A percentile compares a stretch with the other conserved stretches of the same genome.
phyloP scores from a whole-genome alignment of 2,797 vertebrate species.

The Sebastes dallii region DNA sequence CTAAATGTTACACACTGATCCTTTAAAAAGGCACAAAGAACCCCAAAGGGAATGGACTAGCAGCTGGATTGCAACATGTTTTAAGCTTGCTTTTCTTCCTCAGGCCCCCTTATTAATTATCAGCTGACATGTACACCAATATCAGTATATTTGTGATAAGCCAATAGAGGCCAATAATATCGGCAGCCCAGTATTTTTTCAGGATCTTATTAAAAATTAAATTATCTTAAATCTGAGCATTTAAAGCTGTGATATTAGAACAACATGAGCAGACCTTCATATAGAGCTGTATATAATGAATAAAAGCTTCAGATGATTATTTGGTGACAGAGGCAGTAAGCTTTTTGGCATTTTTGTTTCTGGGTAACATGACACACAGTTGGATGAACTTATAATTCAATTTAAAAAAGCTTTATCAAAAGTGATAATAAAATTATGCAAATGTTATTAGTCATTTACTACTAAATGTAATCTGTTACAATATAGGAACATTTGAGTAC shows the following conservation, averaged over 20 bases:
- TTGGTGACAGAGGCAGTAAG: not conserved
- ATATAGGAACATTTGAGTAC: not conserved
- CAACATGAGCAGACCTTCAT: not conserved
- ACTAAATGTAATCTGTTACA: not conserved
- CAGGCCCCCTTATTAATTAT: not conserved
- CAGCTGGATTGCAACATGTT: not conserved
- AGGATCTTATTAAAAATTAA: not conserved
- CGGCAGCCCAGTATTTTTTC: not conserved
- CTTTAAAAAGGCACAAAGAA: not conserved
- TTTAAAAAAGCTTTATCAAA: not conserved
- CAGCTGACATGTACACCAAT: accelerated
- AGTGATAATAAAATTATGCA: not conserved
- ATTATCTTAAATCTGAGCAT: not conserved
- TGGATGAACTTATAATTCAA: not conserved
- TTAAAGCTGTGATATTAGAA: not conserved
- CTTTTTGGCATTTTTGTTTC: not conserved
- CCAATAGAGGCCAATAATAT: not conserved
- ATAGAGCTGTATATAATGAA: not conserved
- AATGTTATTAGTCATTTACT: not conserved
- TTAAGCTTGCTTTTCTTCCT: not conserved
- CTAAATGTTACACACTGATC: no score
- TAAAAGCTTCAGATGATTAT: not conserved
- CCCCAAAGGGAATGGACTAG: not conserved
- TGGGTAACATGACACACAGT: not conserved
- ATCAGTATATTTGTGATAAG: not conserved